Evolutionary conservation across 2,888 invertebrate species (phyloP), one percentile per base, ranked within the genome.

Genomic region (Lottia scabra): DNA sequence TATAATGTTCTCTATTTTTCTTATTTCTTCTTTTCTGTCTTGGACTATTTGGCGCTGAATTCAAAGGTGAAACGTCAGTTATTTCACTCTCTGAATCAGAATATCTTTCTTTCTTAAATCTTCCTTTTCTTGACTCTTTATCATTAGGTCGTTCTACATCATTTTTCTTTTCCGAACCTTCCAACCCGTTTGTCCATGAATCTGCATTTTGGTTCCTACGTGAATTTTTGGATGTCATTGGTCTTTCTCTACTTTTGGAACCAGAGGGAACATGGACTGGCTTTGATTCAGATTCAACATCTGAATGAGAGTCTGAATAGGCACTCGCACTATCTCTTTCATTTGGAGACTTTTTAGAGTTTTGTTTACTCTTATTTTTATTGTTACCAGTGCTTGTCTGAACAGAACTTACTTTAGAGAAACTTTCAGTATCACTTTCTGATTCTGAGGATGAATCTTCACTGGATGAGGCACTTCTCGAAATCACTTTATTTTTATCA

Each of bases 61-160:
- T 78, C 30, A 87, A 75, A 12, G 87, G 84, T 27, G 87, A 87
- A 15, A 87, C 87, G 78, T 87, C 87, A 16, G 87, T 87, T 70
- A 87, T 86, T 73, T 87, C 87, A 83, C 85, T 85, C 75, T 86
- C 85, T 66, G 85, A 83, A 44, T 78, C 75, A 63, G 81, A 81
- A 79, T 66, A 72, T 74, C 48, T 74, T 73, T 16, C 75, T 66
- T 67, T 62, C 74, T 43, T 68, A 12, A 73, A 45, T 19, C 72
- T 72, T 23, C 77, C 69, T 65, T 72, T 73, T 65, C 70, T 71
- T 13, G 69, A 63, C 38, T 70, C 71, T 44, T 71, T 70, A 45
- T 63, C 67, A 30, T 46, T 68, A 23, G 74, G 65, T 65, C 66
- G 44, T 43, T 16, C 65, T 38, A 56, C 71, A 67, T 48, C 23